Percentiles rank a stretch among this genome's conserved stretches.
Evolutionary conservation across 2,888 invertebrate species (phyloP).

Genomic region (Drosophila neoperkinsi): DNA sequence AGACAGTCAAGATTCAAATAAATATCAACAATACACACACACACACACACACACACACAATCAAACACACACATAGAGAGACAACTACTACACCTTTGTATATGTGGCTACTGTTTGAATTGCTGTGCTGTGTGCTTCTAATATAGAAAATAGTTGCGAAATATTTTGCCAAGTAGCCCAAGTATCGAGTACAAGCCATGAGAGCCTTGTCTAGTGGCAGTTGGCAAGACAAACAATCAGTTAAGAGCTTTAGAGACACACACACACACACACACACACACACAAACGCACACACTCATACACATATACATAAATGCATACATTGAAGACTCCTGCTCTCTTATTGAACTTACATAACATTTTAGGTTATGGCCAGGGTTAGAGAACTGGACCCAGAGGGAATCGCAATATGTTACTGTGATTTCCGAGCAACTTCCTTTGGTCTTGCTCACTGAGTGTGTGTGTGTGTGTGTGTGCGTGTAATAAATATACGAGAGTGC

Average conservation of each 20-base stretch:
- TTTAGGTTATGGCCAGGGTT: constrained; percentile 64
- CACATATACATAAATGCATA: constrained; percentile 25
- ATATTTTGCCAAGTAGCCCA: constrained; percentile 77
- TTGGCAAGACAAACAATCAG: constrained; percentile 82
- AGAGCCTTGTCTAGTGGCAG: constrained; percentile 68
- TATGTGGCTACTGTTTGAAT: constrained; percentile 64
- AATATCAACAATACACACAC: constrained; percentile 69
- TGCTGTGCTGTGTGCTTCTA: constrained; percentile 65
- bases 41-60: constrained; percentile 25
- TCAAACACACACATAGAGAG: constrained; percentile 15
- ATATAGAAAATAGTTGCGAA: constrained; percentile 81
- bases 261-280: constrained; percentile 15
- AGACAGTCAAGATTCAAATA: constrained; percentile 80
- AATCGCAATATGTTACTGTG: constrained; percentile 69
- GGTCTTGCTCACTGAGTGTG: constrained; percentile 13
- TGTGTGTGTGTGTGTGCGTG: constrained; percentile 43
- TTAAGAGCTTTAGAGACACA: constrained; percentile 75
- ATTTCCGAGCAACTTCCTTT: constrained; percentile 72
- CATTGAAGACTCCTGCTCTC: constrained; percentile 50
- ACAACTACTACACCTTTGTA: constrained; percentile 58
- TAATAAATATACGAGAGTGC: constrained; percentile 77
- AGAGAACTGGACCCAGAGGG: constrained; percentile 47
- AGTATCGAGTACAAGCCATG: constrained; percentile 55
- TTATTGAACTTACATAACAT: constrained; percentile 77
- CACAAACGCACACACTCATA: constrained; percentile 7